Evolutionary conservation across 1,140 invertebrate genomes (phyloP), one percentile per base, ranked within the genome.

Genomic region (Pseudobourletiella spinata): DNA sequence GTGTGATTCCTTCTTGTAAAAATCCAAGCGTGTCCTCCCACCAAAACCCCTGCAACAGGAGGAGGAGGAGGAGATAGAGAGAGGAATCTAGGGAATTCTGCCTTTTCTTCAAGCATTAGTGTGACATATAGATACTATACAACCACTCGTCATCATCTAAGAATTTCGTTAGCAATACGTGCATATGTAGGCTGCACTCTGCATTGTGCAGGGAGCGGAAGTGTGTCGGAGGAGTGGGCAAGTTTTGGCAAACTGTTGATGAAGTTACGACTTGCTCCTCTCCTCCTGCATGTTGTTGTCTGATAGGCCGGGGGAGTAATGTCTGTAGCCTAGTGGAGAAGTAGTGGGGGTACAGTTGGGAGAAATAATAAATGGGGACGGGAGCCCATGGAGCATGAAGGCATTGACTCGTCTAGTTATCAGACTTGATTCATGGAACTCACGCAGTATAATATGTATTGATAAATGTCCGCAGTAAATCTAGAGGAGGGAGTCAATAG

Each of bases 341-440:
- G 35, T 11, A n/a, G n/a, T 11, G n/a, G n/a, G 35, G n/a, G 35
- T 11, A n/a, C n/a, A 39, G 35, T n/a, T 46, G 8, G 48, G 48
- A 26, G 48, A 51, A 51, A 26, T 26, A 51, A 51, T 26, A 51
- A 26, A 51, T 51, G 48, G 48, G 44, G 44, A 46, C 8, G 8
- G 44, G 48, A 51, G 15, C 48, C 3, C 48, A 51, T 26, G 48
- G 28, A 51, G 48, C 48, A 51, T 51, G 48, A 51, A 51, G 48
- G 48, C 48, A 25, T 25, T 51, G 48, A 51, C 48, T 51, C 48
- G 48, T 51, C 48, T 51, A 51, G 48, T 51, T 51, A 51, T 51
- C 48, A 18, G 48, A 26, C 22, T 51, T 51, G 48, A 51, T 51
- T 51, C 48, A 51, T 25, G 48, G n/a, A 26, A 51, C 14, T 4